Conservation (phyloP, 2,797 vertebrate genomes). For the Gymnocypris eckloni region DNA sequence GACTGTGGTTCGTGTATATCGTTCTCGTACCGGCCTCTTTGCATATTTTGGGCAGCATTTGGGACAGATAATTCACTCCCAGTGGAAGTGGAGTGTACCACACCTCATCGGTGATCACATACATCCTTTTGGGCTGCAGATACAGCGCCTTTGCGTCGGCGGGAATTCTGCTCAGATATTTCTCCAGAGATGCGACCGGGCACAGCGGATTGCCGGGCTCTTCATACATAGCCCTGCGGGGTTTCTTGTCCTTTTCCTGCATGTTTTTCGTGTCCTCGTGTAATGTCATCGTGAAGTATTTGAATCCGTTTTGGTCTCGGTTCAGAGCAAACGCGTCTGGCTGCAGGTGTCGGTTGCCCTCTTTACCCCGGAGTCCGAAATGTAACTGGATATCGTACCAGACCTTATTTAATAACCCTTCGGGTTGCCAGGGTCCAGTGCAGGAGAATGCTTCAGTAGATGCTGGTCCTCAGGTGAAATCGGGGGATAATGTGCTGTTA, state of each 20-base stretch:
- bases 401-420: conserved; percentile 49
- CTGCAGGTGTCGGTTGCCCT: conserved; percentile 45
- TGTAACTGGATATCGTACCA: conserved; percentile 56
- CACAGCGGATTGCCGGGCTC: conserved; percentile 49
- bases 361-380: conserved; percentile 46
- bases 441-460: conserved; percentile 39
- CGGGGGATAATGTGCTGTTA: neutral
- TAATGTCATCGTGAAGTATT: conserved; percentile 47
- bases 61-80: conserved; percentile 58
- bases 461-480: conserved; percentile 33
- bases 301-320: conserved; percentile 44
- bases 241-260: conserved; percentile 26
- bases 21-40: conserved; percentile 50
- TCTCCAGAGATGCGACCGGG: conserved; percentile 35
- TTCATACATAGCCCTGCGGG: conserved; percentile 43
- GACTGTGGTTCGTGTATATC: conserved; percentile 43
- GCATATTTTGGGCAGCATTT: conserved; percentile 59
- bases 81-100: conserved; percentile 38
- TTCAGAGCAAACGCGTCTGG: conserved; percentile 27
- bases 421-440: conserved; percentile 39
- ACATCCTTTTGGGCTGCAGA: conserved; percentile 38
- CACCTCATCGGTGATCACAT: conserved; percentile 42
- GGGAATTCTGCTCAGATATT: conserved; percentile 37
- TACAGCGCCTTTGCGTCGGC: conserved; percentile 19
- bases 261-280: conserved; percentile 38